These are phyloP conservation scores for Eumaeus atala DNA, from an alignment of 1,140 invertebrate genomes.

Conservation along the genomic window DNA sequence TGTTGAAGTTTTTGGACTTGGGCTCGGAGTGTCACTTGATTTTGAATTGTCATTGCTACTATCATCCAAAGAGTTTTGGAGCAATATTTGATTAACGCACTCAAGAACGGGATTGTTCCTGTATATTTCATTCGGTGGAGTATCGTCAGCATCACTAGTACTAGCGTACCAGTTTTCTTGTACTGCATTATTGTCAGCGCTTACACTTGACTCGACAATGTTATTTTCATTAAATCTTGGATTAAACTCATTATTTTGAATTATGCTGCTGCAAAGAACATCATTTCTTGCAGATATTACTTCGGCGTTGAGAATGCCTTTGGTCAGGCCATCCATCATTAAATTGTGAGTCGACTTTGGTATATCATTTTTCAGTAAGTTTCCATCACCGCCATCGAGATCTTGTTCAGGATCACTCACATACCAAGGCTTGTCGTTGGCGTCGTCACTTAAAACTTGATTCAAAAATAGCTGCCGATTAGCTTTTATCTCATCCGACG, in stretches of 20 bases:
- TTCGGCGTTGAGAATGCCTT: conserved; percentile 46
- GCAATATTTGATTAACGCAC: conserved; percentile 84
- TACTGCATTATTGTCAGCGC: conserved; percentile 53
- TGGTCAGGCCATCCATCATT: conserved; percentile 41
- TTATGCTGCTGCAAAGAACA: conserved; percentile 54
- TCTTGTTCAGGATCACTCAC: conserved; percentile 70
- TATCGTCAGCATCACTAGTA: conserved; percentile 81
- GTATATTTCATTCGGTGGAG: conserved; percentile 77
- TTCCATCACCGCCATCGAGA: conserved; percentile 54
- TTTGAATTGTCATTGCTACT: conserved; percentile 70
- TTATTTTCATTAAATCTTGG: conserved; percentile 50
- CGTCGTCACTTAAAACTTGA: conserved; percentile 57
- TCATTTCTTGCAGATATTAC: conserved; percentile 63
- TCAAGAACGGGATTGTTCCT: conserved; percentile 85
- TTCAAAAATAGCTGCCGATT: conserved; percentile 61
- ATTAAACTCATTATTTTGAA: conserved; percentile 42
- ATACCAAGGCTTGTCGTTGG: conserved; percentile 68
- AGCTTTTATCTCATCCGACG: conserved; percentile 62
- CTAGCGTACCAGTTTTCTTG: conserved; percentile 82
- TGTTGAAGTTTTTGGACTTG: conserved; percentile 67
- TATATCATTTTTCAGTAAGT: conserved; percentile 44
- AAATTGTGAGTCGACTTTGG: conserved; percentile 61
- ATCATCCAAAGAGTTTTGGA: conserved; percentile 75
- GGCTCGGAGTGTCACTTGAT: conserved; percentile 63
- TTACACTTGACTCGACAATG: conserved; percentile 52